phyloP scores from a whole-genome alignment of 2,888 invertebrate species.

The Dicranocentrus wangi region DNA sequence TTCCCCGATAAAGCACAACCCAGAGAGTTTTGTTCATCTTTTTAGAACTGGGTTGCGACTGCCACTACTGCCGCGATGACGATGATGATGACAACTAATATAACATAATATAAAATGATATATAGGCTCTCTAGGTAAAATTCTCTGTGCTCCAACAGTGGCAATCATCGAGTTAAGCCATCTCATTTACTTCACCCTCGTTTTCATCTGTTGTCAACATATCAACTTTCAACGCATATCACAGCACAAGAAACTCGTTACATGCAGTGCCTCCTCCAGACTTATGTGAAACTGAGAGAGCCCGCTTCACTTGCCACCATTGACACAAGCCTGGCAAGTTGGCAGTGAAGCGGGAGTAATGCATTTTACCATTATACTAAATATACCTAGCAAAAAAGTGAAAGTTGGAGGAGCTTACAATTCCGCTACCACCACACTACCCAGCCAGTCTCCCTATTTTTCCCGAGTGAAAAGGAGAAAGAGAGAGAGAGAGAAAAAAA shows the following conservation, averaged over 20 bases:
- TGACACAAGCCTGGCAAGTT: neutral
- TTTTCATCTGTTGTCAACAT: conserved; percentile 35
- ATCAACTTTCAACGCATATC: conserved; percentile 30
- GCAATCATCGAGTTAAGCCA: conserved; percentile 55
- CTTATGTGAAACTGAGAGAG: neutral
- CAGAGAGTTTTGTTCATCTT: too few relatives aligned
- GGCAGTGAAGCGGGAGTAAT: conserved; percentile 8
- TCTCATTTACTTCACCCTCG: conserved; percentile 54
- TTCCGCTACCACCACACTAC: too few relatives aligned
- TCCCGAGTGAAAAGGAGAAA: too few relatives aligned
- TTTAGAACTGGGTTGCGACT: neutral
- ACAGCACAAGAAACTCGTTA: neutral
- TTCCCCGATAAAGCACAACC: too few relatives aligned
- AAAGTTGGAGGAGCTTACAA: conserved; percentile 9
- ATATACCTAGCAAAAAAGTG: neutral
- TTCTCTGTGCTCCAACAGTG: conserved; percentile 25
- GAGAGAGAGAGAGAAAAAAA: neutral
- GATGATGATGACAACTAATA: conserved; percentile 29
- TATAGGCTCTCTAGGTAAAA: neutral
- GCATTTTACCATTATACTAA: too few relatives aligned
- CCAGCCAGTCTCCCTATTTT: neutral
- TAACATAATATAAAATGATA: conserved; percentile 9
- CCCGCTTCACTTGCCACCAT: conserved; percentile 22
- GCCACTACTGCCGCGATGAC: too few relatives aligned
- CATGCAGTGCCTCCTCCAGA: neutral